These are phyloP conservation scores for Sinocyclocheilus maitianheensis DNA, from an alignment of 2,113 vertebrate genomes.

Conservation along the genomic window DNA sequence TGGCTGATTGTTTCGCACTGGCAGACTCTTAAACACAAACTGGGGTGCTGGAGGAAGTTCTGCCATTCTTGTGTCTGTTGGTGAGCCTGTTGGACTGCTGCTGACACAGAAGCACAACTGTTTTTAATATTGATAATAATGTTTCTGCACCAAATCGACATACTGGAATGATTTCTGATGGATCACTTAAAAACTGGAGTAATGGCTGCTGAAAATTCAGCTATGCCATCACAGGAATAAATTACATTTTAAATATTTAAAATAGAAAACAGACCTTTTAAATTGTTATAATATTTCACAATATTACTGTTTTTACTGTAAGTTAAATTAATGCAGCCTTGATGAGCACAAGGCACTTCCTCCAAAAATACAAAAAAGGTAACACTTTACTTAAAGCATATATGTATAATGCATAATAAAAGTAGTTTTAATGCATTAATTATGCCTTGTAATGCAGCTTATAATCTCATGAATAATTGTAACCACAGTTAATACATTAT, in stretches of 20 bases:
- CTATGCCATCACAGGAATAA: not conserved
- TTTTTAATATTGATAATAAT: not conserved
- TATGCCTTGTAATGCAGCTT: too few species aligned
- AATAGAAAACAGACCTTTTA: too few species aligned
- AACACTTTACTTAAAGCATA: too few species aligned
- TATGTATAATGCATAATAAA: too few species aligned
- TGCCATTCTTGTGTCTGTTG: constrained; percentile 57
- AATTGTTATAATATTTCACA: too few species aligned
- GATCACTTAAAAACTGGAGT: not conserved
- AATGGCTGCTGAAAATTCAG: not conserved
- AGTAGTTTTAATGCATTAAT: too few species aligned
- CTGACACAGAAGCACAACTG: constrained; percentile 31
- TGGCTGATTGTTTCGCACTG: constrained; percentile 71
- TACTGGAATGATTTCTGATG: not conserved
- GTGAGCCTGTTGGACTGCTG: constrained; percentile 76
- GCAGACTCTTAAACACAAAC: constrained; percentile 67
- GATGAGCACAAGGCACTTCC: not conserved
- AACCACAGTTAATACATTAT: too few species aligned
- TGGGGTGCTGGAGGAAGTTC: constrained; percentile 70
- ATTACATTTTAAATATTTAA: too few species aligned
- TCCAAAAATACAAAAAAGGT: not conserved
- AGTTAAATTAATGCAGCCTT: not conserved
- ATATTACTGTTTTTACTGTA: too few species aligned
- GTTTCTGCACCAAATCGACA: not conserved
- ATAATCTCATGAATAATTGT: too few species aligned